These are phyloP conservation scores for Pitangus sulphuratus DNA, from an alignment of 2,797 vertebrate species.

Conservation along the genomic window DNA sequence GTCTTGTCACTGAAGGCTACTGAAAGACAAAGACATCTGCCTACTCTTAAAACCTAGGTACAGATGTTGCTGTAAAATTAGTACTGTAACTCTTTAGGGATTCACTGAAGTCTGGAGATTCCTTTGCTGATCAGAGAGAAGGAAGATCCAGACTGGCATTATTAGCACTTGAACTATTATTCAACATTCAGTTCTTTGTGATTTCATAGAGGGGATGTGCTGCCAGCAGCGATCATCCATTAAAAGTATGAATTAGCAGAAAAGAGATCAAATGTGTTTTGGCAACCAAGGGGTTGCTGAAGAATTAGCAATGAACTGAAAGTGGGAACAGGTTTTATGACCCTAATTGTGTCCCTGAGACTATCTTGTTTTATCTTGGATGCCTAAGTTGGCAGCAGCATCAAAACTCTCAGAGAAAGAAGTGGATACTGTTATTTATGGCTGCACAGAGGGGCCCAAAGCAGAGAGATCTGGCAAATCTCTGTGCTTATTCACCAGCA, in stretches of 20 bases:
- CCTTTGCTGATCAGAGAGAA: not conserved
- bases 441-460: not conserved
- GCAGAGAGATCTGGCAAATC: not conserved
- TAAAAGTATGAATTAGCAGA: not conserved
- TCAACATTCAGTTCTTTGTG: not conserved
- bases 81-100: not conserved
- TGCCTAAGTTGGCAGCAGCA: not conserved
- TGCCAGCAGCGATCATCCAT: not conserved
- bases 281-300: not conserved
- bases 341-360: not conserved
- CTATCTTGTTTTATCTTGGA: not conserved
- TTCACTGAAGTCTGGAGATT: not conserved
- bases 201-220: not conserved
- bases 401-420: not conserved
- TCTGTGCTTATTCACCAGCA: not conserved
- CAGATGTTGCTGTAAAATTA: conserved; percentile 23
- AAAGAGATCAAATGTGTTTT: not conserved
- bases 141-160: not conserved
- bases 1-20: not conserved
- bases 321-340: not conserved
- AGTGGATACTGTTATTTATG: not conserved
- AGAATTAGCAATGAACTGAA: not conserved
- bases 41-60: not conserved
- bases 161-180: not conserved
- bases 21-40: conserved; percentile 16